phyloP scores from a whole-genome alignment of 2,888 invertebrate genomes.

The Heliconius sara region DNA sequence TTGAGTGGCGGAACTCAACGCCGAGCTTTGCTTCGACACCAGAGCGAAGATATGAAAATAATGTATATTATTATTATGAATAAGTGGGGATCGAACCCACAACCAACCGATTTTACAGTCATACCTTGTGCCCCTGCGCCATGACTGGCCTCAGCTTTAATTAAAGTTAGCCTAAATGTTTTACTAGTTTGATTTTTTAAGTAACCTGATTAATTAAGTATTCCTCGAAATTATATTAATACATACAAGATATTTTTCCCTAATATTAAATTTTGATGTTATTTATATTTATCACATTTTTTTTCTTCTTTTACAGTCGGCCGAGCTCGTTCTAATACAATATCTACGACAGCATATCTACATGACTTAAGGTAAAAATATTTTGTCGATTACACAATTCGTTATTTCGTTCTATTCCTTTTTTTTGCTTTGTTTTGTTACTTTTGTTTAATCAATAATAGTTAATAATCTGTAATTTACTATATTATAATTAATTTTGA shows the following conservation, averaged over 20 bases:
- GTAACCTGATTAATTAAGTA: neutral
- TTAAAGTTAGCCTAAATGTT: neutral
- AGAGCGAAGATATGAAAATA: too few relatives aligned
- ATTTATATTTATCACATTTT: neutral
- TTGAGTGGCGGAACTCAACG: too few relatives aligned
- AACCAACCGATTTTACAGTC: too few relatives aligned
- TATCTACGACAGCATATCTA: constrained; percentile 24
- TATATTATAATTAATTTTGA: neutral
- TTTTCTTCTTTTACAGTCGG: constrained; percentile 25
- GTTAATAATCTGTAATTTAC: neutral
- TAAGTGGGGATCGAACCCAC: too few relatives aligned
- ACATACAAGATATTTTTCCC: too few relatives aligned
- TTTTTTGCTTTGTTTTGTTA: too few relatives aligned
- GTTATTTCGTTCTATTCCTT: neutral
- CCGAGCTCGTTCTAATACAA: constrained; percentile 33
- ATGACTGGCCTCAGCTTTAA: neutral
- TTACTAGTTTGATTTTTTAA: neutral
- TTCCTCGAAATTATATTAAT: too few relatives aligned
- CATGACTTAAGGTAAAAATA: constrained; percentile 34
- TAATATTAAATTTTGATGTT: neutral
- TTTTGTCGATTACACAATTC: neutral
- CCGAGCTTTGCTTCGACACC: too few relatives aligned
- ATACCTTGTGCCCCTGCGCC: too few relatives aligned
- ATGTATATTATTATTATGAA: too few relatives aligned
- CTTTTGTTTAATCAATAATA: neutral